Evolutionary conservation across 2,797 vertebrate species (phyloP).

Genomic region (Spinus olivaceus): DNA sequence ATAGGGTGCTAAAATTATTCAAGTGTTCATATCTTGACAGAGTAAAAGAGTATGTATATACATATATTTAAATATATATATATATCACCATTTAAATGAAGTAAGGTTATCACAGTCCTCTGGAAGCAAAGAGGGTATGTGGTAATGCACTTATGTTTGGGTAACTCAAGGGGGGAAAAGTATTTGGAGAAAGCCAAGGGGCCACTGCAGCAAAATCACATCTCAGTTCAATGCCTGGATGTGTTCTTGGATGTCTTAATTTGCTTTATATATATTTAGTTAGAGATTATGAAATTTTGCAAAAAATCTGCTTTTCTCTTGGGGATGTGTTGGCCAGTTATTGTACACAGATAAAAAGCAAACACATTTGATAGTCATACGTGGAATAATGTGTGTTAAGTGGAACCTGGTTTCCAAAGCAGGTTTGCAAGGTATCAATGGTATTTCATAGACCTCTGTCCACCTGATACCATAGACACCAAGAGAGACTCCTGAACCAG

Average conservation of each 20-base stretch:
- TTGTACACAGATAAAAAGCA: neutral
- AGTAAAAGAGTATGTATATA: neutral
- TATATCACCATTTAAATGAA: neutral
- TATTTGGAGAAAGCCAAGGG: neutral
- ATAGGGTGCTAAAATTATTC: neutral
- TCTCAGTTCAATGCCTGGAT: neutral
- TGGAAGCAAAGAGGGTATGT: neutral
- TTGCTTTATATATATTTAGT: neutral
- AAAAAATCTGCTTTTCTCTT: neutral
- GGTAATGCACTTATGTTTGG: neutral
- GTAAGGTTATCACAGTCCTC: neutral
- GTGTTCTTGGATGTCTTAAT: neutral
- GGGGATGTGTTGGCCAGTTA: neutral
- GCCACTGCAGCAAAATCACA: neutral
- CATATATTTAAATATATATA: too few relatives aligned
- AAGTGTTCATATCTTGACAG: neutral
- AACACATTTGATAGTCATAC: neutral
- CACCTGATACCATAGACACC: neutral
- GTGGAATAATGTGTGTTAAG: rapidly evolving
- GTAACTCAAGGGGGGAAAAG: neutral
- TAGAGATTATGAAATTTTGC: neutral
- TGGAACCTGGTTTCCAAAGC: neutral
- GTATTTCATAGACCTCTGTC: neutral
- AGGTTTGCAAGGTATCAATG: neutral
- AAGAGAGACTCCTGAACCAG: neutral